Base-by-base conservation (phyloP, 1,140 invertebrate genomes). In the Brachionus angularis region DNA sequence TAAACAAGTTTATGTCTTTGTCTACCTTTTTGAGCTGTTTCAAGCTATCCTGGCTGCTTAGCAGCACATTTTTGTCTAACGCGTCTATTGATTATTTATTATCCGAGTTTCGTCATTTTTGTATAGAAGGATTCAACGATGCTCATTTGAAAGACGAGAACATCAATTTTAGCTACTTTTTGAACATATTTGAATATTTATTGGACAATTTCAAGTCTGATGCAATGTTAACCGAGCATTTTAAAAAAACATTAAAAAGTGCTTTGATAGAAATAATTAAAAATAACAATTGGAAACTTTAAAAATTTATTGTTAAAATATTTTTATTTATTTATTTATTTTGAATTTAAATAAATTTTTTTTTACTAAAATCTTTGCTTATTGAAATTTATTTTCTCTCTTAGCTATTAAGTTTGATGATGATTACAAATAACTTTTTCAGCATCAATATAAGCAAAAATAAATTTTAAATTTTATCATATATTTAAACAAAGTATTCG, bases 231-330 rank as follows among this genome's bases (percentile, higher is more conserved):
- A n/a, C n/a, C n/a, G 53, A 39, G 21, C 39, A 3, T 36, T 58
- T 58, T 23, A 36, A 29, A 39, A 58, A 58, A 58, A 58, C 53
- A 10, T 34, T 58, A 1, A 58, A 58, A n/a, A 23, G 39, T 36
- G 53, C 33, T 39, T 23, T 58, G 7, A 58, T 31, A 23, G 53
- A 58, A 58, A 58, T 58, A 58, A 58, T 58, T 58, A 58, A 58
- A 39, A 58, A 58, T 36, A 58, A 58, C 39, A 39, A 18, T 39
- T 58, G 53, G 53, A 58, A 58, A 39, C 39, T 58, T 58, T 58
- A 14, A 58, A 52, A 52, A 21, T 50, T 50, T 16, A 50, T 2
- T 50, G 14, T 10, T 21, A n/a, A n/a, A n/a, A 27, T 50, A 27
- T 49, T 50, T 25, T 25, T 50, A 12, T 25, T 50, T 23, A 25